A percentile compares a stretch with the other conserved stretches of the same genome.
Conservation (phyloP, 2,888 invertebrate genomes). For the Rotaria magnacalcarata region DNA sequence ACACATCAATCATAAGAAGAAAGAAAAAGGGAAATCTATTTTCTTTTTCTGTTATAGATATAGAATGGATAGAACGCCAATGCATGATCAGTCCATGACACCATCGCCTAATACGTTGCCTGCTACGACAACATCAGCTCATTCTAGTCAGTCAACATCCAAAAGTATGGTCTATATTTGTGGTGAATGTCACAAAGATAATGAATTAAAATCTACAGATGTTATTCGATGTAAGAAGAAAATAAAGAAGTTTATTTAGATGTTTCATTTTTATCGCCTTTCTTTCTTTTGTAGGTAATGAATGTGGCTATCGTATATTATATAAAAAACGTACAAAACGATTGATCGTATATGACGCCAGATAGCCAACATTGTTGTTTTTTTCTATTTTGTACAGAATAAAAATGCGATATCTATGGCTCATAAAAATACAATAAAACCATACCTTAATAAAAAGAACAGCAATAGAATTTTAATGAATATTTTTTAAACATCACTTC, state of each 20-base stretch:
- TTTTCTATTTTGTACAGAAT: too few species aligned
- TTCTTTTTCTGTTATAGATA: too few species aligned
- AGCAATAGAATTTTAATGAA: too few species aligned
- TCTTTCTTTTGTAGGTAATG: constrained; percentile 69
- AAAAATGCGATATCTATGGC: too few species aligned
- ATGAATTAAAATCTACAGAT: constrained; percentile 82
- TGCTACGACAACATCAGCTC: background rate
- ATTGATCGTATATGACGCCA: constrained; percentile 42
- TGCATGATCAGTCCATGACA: too few species aligned
- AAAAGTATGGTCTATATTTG: constrained; percentile 48
- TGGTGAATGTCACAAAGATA: constrained; percentile 70
- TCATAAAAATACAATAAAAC: too few species aligned
- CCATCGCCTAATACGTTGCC: background rate
- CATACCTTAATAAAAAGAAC: too few species aligned
- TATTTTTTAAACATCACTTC: too few species aligned
- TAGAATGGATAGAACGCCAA: too few species aligned
- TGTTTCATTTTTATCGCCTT: constrained; percentile 49
- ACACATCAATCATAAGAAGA: background rate
- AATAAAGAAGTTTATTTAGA: too few species aligned
- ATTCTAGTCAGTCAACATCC: too few species aligned
- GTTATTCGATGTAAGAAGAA: constrained; percentile 64
- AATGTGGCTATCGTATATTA: constrained; percentile 98
- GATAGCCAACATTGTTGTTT: background rate
- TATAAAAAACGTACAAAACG: constrained; percentile 93
- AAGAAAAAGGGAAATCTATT: background rate